A percentile compares a stretch with the other conserved stretches of the same genome.
Conservation (phyloP, 2,888 invertebrate genomes). For the Cantharis lateralis region DNA sequence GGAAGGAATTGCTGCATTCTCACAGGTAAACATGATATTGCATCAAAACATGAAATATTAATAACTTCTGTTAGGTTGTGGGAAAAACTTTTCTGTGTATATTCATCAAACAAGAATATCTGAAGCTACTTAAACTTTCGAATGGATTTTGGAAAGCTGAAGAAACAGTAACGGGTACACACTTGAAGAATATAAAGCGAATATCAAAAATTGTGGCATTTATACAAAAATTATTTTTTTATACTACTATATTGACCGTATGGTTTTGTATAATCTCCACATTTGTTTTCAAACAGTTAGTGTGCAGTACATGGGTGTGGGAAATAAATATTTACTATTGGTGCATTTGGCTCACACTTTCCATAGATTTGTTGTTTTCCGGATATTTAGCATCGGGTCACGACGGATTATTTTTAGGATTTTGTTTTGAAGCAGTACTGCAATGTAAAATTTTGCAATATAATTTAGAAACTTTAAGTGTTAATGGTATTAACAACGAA, state of each 20-base stretch:
- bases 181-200: neutral
- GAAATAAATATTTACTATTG: neutral
- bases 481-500: neutral
- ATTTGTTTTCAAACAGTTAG: neutral
- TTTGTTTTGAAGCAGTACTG: neutral
- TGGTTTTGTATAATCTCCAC: neutral
- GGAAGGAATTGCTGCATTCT: neutral
- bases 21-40: neutral
- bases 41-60: neutral
- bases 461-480: neutral
- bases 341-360: neutral
- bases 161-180: neutral
- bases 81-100: neutral
- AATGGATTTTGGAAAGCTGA: neutral
- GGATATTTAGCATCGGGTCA: neutral
- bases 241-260: no score
- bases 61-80: neutral
- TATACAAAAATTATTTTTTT: neutral
- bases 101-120: neutral
- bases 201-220: neutral
- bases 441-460: neutral
- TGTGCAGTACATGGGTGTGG: neutral
- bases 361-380: neutral
- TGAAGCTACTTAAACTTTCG: neutral
- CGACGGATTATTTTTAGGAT: neutral